These are phyloP conservation scores for Picathartes gymnocephalus DNA, from an alignment of 2,113 vertebrate species.

Conservation along the genomic window DNA sequence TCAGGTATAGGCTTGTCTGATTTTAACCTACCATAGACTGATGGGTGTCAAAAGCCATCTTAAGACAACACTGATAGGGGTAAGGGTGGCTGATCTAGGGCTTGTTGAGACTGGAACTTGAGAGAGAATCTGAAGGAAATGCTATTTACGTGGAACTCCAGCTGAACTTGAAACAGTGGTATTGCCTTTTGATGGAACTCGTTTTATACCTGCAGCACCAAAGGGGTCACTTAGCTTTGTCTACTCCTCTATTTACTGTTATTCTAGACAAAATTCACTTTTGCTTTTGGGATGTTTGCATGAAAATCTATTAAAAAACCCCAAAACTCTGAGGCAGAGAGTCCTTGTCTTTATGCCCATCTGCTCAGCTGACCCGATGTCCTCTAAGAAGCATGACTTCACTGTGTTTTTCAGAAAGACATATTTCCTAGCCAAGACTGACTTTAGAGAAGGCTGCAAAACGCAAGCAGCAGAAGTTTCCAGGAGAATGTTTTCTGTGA, in stretches of 20 bases:
- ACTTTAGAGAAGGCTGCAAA: conserved; percentile 4
- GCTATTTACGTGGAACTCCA: background rate
- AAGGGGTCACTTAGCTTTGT: background rate
- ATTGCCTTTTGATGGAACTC: background rate
- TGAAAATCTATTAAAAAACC: conserved; percentile 18
- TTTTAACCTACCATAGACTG: background rate
- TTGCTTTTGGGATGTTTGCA: background rate
- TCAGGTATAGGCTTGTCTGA: background rate
- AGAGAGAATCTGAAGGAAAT: background rate
- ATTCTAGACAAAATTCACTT: background rate
- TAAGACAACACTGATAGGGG: background rate
- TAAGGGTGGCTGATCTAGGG: background rate
- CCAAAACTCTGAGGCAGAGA: background rate
- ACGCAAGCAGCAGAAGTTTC: background rate
- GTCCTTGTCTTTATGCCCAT: conserved; percentile 16
- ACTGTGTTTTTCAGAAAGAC: background rate
- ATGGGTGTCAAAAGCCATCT: background rate
- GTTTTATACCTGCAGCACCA: background rate
- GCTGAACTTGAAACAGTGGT: background rate
- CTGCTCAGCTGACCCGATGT: conserved; percentile 35
- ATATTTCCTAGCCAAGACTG: conserved; percentile 17
- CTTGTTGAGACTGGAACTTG: background rate
- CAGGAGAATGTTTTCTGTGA: conserved; percentile 42
- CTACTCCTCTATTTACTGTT: background rate
- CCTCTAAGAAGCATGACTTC: background rate